A percentile compares a stretch with the other conserved stretches of the same genome.
These are phyloP conservation scores for Crotophaga sulcirostris DNA, from an alignment of 2,113 vertebrate species.

Conservation along the genomic window DNA sequence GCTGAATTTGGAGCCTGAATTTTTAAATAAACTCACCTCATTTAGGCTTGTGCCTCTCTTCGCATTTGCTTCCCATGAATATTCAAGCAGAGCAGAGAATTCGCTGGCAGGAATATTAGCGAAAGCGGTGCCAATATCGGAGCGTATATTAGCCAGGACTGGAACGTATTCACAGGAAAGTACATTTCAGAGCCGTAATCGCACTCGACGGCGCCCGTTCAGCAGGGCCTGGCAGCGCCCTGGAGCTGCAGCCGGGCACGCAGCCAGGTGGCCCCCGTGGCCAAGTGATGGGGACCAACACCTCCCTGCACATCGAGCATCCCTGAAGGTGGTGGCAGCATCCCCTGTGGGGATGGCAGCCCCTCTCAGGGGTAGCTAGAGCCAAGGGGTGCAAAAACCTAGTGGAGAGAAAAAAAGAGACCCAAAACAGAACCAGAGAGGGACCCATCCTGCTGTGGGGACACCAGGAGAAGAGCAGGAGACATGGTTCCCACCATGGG, in stretches of 20 bases:
- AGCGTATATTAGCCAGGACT: conserved; percentile 15
- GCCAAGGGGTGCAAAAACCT: neutral
- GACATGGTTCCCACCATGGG: neutral
- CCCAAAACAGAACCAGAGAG: rapidly evolving
- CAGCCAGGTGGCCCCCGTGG: neutral
- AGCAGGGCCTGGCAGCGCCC: neutral
- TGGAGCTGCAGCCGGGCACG: neutral
- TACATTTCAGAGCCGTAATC: neutral
- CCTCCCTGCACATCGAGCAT: rapidly evolving
- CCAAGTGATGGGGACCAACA: rapidly evolving
- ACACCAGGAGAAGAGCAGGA: neutral
- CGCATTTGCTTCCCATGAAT: conserved; percentile 13
- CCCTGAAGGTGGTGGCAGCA: rapidly evolving
- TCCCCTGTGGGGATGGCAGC: rapidly evolving
- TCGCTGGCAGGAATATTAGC: conserved; percentile 32
- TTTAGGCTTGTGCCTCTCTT: conserved; percentile 33
- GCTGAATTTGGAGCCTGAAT: neutral
- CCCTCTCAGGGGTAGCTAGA: neutral
- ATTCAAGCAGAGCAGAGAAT: conserved; percentile 49
- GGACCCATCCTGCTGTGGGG: too few species aligned
- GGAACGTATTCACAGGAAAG: neutral
- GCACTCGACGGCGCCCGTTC: neutral
- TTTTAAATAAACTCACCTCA: conserved; percentile 18
- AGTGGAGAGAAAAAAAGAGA: neutral
- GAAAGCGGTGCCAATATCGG: conserved; percentile 7